Evolutionary conservation across 30 jellyfish, hydroid and myxozoan species (phyloP), one percentile per base, ranked within the genome.

Genomic region (Pelagia noctiluca): DNA sequence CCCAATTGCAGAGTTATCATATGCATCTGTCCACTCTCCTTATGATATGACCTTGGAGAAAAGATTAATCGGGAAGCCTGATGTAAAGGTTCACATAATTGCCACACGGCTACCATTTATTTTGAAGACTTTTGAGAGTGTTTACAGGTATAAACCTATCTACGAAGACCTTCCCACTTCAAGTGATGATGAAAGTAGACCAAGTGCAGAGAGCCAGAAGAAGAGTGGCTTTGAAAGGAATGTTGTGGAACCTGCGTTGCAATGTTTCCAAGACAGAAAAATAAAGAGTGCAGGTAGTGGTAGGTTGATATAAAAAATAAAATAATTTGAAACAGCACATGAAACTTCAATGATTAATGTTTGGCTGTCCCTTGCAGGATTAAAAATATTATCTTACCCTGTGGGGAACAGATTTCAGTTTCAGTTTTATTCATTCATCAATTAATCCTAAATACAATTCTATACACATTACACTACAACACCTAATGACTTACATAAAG

Each of bases 21-120:
- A 80, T 46, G 75, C 87, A 16, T 33, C 52, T 29, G 89, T 86
- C 13, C 98, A 91, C 74, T 91, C 98, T 3, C 98, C 98, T 3
- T 91, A 61, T 60, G 96, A 91, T 23, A 71, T 80, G 70, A 85
- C 93, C 36, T 46, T 91, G 28, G 69, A 42, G 13, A 82, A 86
- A 53, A 67, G 88, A 36, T 11, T 32, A 37, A 35, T 91, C 47
- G 98, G 98, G 11, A 91, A 73, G 52, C 85, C 90, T 2, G 90
- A 80, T 60, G 37, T 49, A 33, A 66, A 35, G 2, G 85, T 85
- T 26, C 98, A 91, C 70, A 48, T 91, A 0, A 73, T 76, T 10
- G 72, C 96, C 3, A 74, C 91, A 29, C 57, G 72, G 32, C 64
- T 86, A 16, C 96, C 96, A 7, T 11, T 30, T 8, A 68, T 91